Conservation (phyloP, 1,140 invertebrate genomes). For the Drosophila nigromelanica region DNA sequence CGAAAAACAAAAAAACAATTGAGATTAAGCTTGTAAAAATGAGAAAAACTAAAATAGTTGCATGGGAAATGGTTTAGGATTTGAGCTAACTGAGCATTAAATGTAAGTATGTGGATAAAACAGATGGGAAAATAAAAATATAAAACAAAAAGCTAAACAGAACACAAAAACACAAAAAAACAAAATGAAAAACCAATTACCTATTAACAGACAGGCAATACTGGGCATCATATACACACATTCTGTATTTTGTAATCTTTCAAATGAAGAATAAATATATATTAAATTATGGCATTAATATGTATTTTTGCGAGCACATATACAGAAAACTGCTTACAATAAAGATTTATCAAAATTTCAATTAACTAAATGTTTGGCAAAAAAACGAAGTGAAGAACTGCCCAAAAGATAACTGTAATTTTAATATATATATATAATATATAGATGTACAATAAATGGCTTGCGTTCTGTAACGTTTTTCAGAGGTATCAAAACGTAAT, state of each 20-base stretch:
- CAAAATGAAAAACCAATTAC: not conserved
- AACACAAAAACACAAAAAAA: not conserved
- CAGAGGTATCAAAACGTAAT: conserved; percentile 34
- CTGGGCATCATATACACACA: conserved; percentile 11
- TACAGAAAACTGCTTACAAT: conserved; percentile 41
- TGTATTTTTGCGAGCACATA: conserved; percentile 59
- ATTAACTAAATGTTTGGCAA: conserved; percentile 32
- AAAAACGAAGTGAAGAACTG: not conserved
- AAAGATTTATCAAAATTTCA: conserved; percentile 26
- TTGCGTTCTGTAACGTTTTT: conserved; percentile 22
- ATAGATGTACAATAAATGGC: conserved; percentile 55
- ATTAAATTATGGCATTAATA: conserved; percentile 26
- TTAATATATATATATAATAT: conserved; percentile 22
- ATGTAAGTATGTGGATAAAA: conserved; percentile 17
- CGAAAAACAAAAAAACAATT: conserved; percentile 1
- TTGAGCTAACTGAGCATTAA: conserved; percentile 20
- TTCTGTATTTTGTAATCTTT: conserved; percentile 58
- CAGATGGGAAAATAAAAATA: not conserved
- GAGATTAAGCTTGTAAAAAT: conserved; percentile 48
- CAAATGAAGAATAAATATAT: conserved; percentile 23
- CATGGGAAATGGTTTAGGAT: conserved; percentile 29
- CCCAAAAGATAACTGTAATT: conserved; percentile 2
- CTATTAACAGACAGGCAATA: conserved; percentile 11
- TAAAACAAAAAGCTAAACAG: too few relatives aligned
- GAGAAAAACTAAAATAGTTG: conserved; percentile 11